Percentiles rank a stretch among this genome's conserved stretches.
Conservation (phyloP, 2,797 vertebrate genomes). For the Zonotrichia albicollis region DNA sequence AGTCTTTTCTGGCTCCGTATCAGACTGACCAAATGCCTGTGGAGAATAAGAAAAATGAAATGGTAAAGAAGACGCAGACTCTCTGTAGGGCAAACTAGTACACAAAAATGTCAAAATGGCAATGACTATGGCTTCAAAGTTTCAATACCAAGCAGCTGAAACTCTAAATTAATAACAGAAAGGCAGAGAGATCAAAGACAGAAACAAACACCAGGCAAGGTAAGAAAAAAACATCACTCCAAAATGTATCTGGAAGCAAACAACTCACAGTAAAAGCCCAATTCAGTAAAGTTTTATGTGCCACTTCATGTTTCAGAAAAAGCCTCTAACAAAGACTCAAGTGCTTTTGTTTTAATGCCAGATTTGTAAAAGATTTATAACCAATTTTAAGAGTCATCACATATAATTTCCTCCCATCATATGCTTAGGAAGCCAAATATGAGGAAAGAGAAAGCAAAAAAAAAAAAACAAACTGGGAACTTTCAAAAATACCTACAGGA, state of each 20-base stretch:
- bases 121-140: conserved; percentile 39
- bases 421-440: neutral
- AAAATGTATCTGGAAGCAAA: conserved; percentile 41
- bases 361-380: neutral
- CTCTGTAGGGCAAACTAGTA: neutral
- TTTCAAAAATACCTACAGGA: neutral
- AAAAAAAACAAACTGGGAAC: neutral
- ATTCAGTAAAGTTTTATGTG: conserved; percentile 58
- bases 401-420: neutral
- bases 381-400: neutral
- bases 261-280: conserved; percentile 42
- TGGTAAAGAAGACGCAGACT: neutral
- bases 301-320: neutral
- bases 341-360: neutral
- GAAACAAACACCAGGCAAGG: conserved; percentile 18
- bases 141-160: conserved; percentile 33
- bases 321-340: neutral
- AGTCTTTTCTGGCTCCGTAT: conserved; percentile 79
- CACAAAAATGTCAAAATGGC: neutral
- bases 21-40: conserved; percentile 79
- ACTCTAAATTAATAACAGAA: conserved; percentile 35
- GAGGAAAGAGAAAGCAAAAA: neutral
- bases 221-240: conserved; percentile 28
- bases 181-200: neutral
- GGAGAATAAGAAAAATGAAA: conserved; percentile 56